phyloP scores from a whole-genome alignment of 1,140 invertebrate species.

The Drosophila melanogaster region Release_6_plus_ISO1_MT NT_037436.4:8251501-8252000 shows the following conservation, averaged over 20 bases:
- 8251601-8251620: background rate
- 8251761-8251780: too few species aligned
- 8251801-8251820: too few species aligned
- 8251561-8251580: background rate
- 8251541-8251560: slow-evolving; percentile 77
- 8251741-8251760: too few species aligned
- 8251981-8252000: slow-evolving; percentile 24
- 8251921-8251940: slow-evolving; percentile 26
- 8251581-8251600: too few species aligned
- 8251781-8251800: too few species aligned
- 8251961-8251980: slow-evolving; percentile 68
- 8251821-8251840: too few species aligned
- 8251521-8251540: slow-evolving; percentile 82
- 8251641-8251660: slow-evolving; percentile 28
- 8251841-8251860: too few species aligned
- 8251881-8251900: too few species aligned
- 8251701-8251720: slow-evolving; percentile 56
- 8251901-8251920: background rate
- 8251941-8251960: slow-evolving; percentile 32
- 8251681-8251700: slow-evolving; percentile 59
- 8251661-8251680: slow-evolving; percentile 12
- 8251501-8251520: slow-evolving; percentile 69
- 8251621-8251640: slow-evolving; percentile 16
- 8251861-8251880: too few species aligned
- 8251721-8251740: slow-evolving; percentile 29